Base-by-base conservation (phyloP, 2,113 vertebrate species). In the Urocynchramus pylzowi region DNA sequence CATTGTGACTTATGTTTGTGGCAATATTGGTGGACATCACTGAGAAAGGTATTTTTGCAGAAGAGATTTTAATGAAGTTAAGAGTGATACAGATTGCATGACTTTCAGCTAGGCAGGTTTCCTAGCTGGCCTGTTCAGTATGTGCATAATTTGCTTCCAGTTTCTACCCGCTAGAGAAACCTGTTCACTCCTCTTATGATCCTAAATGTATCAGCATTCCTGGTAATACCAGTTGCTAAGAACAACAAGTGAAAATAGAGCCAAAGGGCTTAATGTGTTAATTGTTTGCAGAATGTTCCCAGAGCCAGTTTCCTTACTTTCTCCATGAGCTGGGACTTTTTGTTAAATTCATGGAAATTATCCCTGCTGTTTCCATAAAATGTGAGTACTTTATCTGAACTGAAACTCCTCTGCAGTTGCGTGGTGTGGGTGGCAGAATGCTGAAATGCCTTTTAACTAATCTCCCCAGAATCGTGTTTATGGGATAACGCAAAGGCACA, bases 211-310 rank as follows among this genome's bases (percentile, higher is more conserved):
- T 68, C 61, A 76, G 20, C 33, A 44, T 26, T 93, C 47, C 74
- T 94, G 78, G 65, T 85, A 94, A 79, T 76, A 91, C 44, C 61
- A 79, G 65, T 73, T 79, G 20, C n/a, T 94, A 87, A 85, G 49
- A 82, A 70, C 61, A 96, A 87, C 33, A 87, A 41, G 17, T 85
- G 19, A 79, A 89, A 79, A 82, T 11, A 84, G 35, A 91, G 27
- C 65, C 65, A 87, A 91, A 87, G 49, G 49, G 22, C 44, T 76
- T 68, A 76, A 71, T 26, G n/a, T 37, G 30, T 81, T 84, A 81
- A 45, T 70, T 82, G 28, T 84, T 81, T 74, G 33, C 50, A 79
- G 71, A 89, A 75, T 41, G 31, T 31, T 77, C 39, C 47, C 47
- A 27, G 3, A 92, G 69, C 33, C 44, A 52, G 5, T 81, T 95